Base-by-base conservation (phyloP, 2,113 vertebrate genomes). In the Rousettus leschenaultii region DNA sequence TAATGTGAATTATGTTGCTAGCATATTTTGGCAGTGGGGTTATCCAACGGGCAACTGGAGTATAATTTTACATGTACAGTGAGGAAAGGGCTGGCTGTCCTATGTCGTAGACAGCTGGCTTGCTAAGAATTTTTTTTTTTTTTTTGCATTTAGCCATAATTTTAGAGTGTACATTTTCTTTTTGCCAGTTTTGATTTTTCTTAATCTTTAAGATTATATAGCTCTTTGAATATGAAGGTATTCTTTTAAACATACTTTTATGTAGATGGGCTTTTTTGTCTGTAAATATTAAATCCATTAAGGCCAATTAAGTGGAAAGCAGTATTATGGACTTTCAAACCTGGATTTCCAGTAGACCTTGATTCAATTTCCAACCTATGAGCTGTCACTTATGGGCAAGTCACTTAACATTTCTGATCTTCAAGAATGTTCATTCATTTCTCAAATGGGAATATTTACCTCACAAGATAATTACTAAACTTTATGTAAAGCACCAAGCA, bases 1-100 rank as follows among this genome's bases (percentile, higher is more conserved):
- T 94, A 91, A 92, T 96, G 59, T 89, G 94, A 96, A 87, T 95
- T 91, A 78, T 97, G 33, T 5, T 87, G 59, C 21, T 92, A 95
- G 73, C 1, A 0, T 82, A 86, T 96, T 95, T 91, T 45, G 86
- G 82, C 59, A 68, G 4, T 93, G 73, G 88, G 94, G 78, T 95
- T 71, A 71, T 93, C 2, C 71, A 92, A 2, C 3, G 77, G 71
- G 55, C 96, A 92, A 63, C 88, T 78, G 35, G 63, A 91, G 95
- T 89, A 45, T 91, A 97, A 65, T 92, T 95, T 92, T 97, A 40
- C 0, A 95, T 86, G 26, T 96, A 92, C 74, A 61, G 74, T 80
- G 75, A 96, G 75, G 40, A 91, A 83, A 82, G 61, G 45, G 53
- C 96, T 97, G 57, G 55, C 11, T 78, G 11, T 94, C 79, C 95